Evolutionary conservation across 92 coral and sea anemone species (phyloP).

Genomic region (Plumapathes pennacea): DNA sequence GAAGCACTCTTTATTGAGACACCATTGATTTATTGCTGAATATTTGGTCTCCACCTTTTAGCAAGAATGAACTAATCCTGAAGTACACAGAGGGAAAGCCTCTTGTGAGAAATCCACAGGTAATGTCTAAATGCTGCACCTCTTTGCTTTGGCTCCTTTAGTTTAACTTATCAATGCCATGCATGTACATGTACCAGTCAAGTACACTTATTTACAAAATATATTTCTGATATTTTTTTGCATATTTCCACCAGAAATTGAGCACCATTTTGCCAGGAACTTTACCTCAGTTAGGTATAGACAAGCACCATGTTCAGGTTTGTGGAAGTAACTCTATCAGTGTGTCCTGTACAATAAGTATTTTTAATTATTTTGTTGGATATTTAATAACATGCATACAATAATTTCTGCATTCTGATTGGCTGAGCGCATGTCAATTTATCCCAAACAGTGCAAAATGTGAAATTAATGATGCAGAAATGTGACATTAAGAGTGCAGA

Average conservation of each 20-base stretch:
- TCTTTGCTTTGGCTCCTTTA: neutral
- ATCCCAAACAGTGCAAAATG: no score
- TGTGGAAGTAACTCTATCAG: neutral
- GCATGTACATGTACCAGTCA: neutral
- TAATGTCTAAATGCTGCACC: neutral
- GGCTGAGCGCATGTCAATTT: no score
- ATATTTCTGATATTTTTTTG: neutral
- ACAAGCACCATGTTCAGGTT: conserved; percentile 67
- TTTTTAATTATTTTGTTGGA: no score
- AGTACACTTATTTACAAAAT: no score
- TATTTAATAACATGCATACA: no score
- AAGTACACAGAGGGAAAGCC: conserved; percentile 85
- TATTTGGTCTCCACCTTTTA: conserved; percentile 1
- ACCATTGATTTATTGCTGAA: neutral
- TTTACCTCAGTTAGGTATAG: conserved; percentile 73
- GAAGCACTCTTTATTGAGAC: no score
- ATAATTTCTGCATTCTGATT: no score
- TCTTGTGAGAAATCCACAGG: conserved; percentile 72
- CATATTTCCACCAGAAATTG: conserved; percentile 35
- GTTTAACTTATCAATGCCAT: neutral
- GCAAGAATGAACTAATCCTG: conserved; percentile 79
- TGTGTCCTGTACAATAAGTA: no score
- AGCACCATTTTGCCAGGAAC: conserved; percentile 78
- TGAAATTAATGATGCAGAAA: no score
- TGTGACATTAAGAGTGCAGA: no score